Evolutionary conservation across 2,797 vertebrate genomes (phyloP), one percentile per base, ranked within the genome.

Genomic region (Lemur catta): DNA sequence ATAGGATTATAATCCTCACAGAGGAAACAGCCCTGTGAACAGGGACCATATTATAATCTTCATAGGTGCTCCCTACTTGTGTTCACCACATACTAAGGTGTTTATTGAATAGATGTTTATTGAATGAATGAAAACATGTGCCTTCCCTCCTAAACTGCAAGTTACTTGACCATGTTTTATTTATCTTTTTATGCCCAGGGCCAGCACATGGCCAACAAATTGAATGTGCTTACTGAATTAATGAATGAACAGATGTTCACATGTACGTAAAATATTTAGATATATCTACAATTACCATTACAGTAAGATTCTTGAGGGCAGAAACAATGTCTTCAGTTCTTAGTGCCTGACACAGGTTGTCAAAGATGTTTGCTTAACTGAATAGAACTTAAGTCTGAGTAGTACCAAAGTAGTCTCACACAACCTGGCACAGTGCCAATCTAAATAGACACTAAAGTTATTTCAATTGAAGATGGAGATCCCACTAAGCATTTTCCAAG

Each of bases 311-410:
- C 38, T 79, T 75, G 57, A 90, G 61, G 48, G 43, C 46, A 43
- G 72, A 92, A 82, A 48, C 30, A 22, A 30, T 52, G 17, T 85
- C 82, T 72, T 82, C 55, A 84, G 6, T 33, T 71, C 14, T 78
- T 71, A 75, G 7, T 48, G 13, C 52, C 59, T 93, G 55, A 84
- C n/a, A n/a, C 10, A 84, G 35, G 7, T 69, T 84, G 43, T 88
- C 76, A 71, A 10, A 91, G 89, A 84, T 17, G 26, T 94, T 89
- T 65, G 67, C 86, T 48, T 57, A 96, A 90, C 69, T 59, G 46
- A 89, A 15, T 63, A 89, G 46, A 92, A 76, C 46, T 91, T 92
- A 78, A 38, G 48, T 79, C 43, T 71, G 10, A 65, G 63, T 35
- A 18, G 76, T 43, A 50, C 38, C n/a, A 30, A 30, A 94, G 33